Conservation (phyloP, 2,888 invertebrate species). For the Scotopteryx bipunctaria region DNA sequence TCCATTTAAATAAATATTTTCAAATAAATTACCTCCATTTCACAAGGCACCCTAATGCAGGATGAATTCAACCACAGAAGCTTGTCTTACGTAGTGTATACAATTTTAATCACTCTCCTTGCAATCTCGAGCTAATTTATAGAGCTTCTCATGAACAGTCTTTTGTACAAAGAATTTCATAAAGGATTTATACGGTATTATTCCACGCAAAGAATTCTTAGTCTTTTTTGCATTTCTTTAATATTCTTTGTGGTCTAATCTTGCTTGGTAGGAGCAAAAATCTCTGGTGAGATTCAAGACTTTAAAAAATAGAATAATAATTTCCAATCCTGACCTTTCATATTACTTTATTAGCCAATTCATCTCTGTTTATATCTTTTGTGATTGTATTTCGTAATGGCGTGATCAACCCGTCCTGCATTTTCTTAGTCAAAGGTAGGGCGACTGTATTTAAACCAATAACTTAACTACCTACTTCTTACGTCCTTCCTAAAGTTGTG, state of each 20-base stretch:
- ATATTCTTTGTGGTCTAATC: not conserved
- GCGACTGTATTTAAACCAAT: no score
- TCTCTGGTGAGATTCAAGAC: no score
- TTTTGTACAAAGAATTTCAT: conserved; percentile 24
- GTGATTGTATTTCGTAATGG: no score
- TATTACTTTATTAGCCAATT: no score
- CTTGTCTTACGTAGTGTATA: conserved; percentile 26
- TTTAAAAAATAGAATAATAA: no score
- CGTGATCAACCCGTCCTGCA: no score
- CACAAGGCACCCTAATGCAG: not conserved
- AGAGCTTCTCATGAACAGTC: conserved; percentile 22
- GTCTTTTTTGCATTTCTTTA: conserved; percentile 8
- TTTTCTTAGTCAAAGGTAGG: no score
- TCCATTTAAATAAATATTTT: no score
- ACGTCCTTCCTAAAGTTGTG: not conserved
- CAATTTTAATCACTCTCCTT: conserved; percentile 35
- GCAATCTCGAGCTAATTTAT: conserved; percentile 30
- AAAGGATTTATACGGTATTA: conserved; percentile 18
- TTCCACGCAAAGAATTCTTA: conserved; percentile 3
- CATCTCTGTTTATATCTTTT: no score
- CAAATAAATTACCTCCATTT: no score
- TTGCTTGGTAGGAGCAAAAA: not conserved
- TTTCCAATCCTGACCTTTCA: no score
- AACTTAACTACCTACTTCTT: no score
- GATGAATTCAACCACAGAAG: not conserved